Base-by-base conservation (phyloP, 2,113 vertebrate species). In the Neomonachus schauinslandi region DNA sequence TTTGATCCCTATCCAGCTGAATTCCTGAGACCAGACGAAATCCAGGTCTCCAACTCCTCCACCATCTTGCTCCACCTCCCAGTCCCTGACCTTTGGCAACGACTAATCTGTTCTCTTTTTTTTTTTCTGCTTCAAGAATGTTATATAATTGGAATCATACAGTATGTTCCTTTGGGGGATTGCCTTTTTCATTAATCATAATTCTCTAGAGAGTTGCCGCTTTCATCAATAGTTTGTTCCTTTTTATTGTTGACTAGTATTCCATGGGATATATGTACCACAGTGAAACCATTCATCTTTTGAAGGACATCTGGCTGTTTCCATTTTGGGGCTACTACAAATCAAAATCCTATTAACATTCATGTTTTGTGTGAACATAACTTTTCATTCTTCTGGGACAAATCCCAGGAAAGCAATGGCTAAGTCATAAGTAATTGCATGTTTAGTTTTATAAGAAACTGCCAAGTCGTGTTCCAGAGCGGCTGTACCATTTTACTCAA, bases 401-500 rank as follows among this genome's bases (percentile, higher is more conserved):
- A 79, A 81, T 88, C 36, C 61, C 80, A 82, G 77, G 69, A 80
- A 67, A 81, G 18, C 31, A 76, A 69, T 69, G 89, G 14, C 42
- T 39, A 19, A 28, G 33, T 96, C 63, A 39, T 42, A 69, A 51
- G 39, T 57, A 85, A 94, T 63, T 86, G 28, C 28, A 74, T 69
- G 51, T 81, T 82, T 89, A 46, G 33, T 63, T 94, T 93, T 79
- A 69, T 39, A 46, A 83, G 59, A 97, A 92, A 96, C 91, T 91
- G 87, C 6, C 24, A 89, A 94, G 77, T 82, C 51, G 15, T 74
- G 94, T 97, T 95, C n/a, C 55, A 87, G 26, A 92, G 80, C 49
- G 14, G 13, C 59, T 71, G 0, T 49, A 55, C 12, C 18, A 71
- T 76, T 93, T 97, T 63, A 77, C 82, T 69, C 9, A 87, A 77